Evolutionary conservation across 2,888 invertebrate species (phyloP), one percentile per base, ranked within the genome.

Genomic region (Spatulosminthurus flaviceps): DNA sequence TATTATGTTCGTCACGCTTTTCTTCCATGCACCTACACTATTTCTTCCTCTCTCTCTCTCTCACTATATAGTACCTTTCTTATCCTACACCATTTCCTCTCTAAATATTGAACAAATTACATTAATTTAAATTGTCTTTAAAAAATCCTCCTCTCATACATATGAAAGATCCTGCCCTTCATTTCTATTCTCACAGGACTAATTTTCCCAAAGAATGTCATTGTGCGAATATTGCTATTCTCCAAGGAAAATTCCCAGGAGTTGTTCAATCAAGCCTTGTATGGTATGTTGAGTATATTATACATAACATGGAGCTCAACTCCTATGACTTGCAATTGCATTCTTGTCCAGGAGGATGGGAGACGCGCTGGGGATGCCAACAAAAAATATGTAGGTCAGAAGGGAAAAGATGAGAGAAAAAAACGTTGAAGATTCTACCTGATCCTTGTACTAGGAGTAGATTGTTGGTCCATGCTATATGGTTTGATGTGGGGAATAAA

Each of bases 401-500:
- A 19, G 19, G 4, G 51, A n/a, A n/a, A n/a, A n/a, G n/a, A n/a
- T n/a, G 51, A 51, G 5, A 19, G 16, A 5, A 51, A 51, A 51
- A 51, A 51, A 51, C 7, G 51, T 51, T 51, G n/a, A 51, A 51
- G 51, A 51, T 51, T 13, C 7, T 13, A 13, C n/a, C 51, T 51
- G 51, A 51, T 51, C 51, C 51, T 51, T 51, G 16, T n/a, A n/a
- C n/a, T n/a, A n/a, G n/a, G n/a, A n/a, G n/a, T n/a, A n/a, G n/a
- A n/a, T n/a, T n/a, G 34, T 7, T 34, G 24, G 2, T 66, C 16
- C 4, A 22, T 29, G n/a, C 28, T 22, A n/a, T n/a, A n/a, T n/a
- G 34, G 22, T 72, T 43, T 72, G 71, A 41, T 42, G 16, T 72
- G 71, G 24, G 22, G 71, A 21, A 72, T 43, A 72, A 72, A 41